A percentile compares a stretch with the other conserved stretches of the same genome.
These are phyloP conservation scores for Onthophagus sagittarius DNA, from an alignment of 2,888 invertebrate genomes.

Conservation along the genomic window DNA sequence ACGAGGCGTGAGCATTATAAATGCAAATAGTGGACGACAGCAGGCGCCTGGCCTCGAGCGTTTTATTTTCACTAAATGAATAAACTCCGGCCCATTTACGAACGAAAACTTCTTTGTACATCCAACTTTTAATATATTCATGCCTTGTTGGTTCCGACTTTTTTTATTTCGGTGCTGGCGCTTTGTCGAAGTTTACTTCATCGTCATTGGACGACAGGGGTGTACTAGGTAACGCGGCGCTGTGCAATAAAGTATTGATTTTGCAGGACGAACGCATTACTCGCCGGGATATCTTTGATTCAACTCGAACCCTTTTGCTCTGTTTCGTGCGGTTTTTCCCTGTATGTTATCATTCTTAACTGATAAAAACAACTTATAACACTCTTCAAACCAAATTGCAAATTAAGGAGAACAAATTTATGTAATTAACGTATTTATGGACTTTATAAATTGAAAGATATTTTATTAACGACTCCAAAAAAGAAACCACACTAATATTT, in stretches of 20 bases:
- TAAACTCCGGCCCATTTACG: constrained; percentile 1
- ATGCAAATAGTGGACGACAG: constrained; percentile 7
- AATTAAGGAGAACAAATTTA: not conserved
- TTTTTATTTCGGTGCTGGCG: not conserved
- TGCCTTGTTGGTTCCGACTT: not conserved
- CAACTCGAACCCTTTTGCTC: not conserved
- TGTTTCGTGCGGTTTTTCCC: not conserved
- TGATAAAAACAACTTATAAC: too few relatives aligned
- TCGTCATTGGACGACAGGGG: not conserved
- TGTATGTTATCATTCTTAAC: too few relatives aligned
- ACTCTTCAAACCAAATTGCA: not conserved
- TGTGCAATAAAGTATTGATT: constrained; percentile 1
- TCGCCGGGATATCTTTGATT: not conserved
- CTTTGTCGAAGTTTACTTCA: not conserved
- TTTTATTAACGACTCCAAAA: not conserved
- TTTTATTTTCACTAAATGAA: constrained; percentile 2
- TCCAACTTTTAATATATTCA: constrained; percentile 10
- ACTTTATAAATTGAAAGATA: not conserved
- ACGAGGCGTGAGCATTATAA: constrained; percentile 1
- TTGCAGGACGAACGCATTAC: not conserved
- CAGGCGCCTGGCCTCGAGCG: not conserved
- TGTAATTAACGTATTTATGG: too few relatives aligned
- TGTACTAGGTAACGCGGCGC: not conserved
- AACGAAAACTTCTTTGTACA: not conserved
- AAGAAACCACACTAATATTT: not conserved